Evolutionary conservation across 37 sponge, comb jelly and placozoan genomes (phyloP), one percentile per base, ranked within the genome.

Genomic region (Sycon ciliatum): DNA sequence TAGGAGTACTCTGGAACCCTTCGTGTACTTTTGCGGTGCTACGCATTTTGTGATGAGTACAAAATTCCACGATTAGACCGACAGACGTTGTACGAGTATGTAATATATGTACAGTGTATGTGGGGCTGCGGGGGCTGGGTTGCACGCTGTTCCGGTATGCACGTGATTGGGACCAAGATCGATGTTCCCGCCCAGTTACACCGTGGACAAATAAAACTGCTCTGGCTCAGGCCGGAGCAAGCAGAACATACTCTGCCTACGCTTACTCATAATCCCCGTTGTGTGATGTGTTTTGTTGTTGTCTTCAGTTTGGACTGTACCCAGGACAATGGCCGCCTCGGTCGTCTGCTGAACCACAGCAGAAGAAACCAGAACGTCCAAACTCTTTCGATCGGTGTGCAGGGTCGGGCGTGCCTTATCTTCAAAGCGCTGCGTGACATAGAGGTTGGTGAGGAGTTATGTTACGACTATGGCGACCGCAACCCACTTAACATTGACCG

Each of bases 401-500:
- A 83, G 24, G 77, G 39, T 13, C 62, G 64, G 7, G 87, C 90
- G 3, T 78, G 80, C 71, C 69, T 93, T 27, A 77, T 74, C 30
- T 79, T 93, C 55, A 40, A 86, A 24, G 81, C 95, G 0, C 71
- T 71, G 26, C 69, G 82, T 33, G 82, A 89, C 74, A 74, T 93
- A 22, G 34, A 31, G 13, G 63, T 57, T 1, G 89, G 89, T 28
- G 95, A 93, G 46, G 89, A 93, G 67, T 78, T 93, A 32, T 60
- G 73, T 35, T 92, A 92, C 40, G 94, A 92, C 69, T 92, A 92
- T 57, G 94, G 94, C 27, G 94, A 92, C 55, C 61, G 80, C 22
- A 73, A 76, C 40, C 84, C 64, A 31, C 78, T 61, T 4, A 61
- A 78, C 18, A 38, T 90, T 9, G 73, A 76, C 26, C 56, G 83